Conservation (phyloP, 2,113 vertebrate genomes). For the Proteles cristata region DNA sequence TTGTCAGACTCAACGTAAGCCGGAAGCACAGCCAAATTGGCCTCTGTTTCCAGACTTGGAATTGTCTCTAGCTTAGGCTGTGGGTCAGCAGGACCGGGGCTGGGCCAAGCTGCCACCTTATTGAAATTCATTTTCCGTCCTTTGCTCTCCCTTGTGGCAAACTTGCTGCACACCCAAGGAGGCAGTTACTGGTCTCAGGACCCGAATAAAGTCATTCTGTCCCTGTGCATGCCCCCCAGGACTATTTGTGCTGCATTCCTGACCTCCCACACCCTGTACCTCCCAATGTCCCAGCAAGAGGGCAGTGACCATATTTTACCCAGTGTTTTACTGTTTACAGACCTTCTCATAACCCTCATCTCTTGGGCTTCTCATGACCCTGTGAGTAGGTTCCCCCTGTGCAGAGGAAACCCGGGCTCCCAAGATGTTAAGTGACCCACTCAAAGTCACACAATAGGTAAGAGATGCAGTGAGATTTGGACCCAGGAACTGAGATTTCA, state of each 20-base stretch:
- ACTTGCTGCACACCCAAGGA: background rate
- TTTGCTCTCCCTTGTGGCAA: conserved; percentile 1
- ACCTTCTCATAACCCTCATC: background rate
- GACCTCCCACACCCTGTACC: rapidly evolving
- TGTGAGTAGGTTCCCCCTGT: background rate
- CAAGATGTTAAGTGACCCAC: background rate
- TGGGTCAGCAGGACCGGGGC: background rate
- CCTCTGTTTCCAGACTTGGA: conserved; percentile 42
- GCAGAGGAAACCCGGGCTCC: background rate
- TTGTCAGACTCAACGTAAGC: background rate
- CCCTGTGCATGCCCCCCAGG: background rate
- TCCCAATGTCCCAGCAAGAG: background rate
- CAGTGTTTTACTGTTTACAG: background rate
- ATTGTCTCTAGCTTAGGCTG: background rate
- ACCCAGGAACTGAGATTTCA: background rate
- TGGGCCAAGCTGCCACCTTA: background rate
- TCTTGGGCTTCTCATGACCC: background rate
- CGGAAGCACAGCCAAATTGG: background rate
- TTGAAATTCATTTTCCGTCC: background rate
- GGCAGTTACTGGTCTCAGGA: background rate
- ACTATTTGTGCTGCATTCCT: background rate
- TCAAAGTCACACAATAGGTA: background rate
- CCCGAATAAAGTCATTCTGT: background rate
- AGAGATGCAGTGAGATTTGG: background rate
- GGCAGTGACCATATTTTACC: background rate